phyloP scores from a whole-genome alignment of 2,113 vertebrate species.

The Butorides virescens region DNA sequence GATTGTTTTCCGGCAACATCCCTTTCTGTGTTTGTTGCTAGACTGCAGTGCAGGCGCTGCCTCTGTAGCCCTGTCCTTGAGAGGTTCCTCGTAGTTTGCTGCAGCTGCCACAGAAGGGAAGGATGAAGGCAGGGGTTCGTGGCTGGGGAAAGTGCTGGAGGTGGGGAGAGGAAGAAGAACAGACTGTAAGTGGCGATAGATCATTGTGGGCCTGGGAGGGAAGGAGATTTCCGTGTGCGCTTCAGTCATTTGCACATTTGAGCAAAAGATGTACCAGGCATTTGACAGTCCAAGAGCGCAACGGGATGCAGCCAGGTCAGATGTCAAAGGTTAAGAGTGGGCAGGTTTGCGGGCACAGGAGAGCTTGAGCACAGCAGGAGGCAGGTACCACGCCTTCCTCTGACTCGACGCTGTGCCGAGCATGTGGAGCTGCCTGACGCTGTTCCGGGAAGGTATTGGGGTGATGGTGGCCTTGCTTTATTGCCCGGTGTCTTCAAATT shows the following conservation, averaged over 20 bases:
- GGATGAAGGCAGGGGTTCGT: not conserved
- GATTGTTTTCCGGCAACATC: not conserved
- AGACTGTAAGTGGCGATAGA: not conserved
- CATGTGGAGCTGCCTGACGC: fast-evolving
- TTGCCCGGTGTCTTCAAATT: fast-evolving
- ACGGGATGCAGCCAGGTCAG: not conserved
- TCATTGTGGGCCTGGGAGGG: not conserved
- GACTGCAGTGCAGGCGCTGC: not conserved
- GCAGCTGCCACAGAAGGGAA: not conserved
- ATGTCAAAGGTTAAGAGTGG: not conserved
- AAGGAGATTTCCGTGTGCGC: not conserved
- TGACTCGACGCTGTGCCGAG: fast-evolving
- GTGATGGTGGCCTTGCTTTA: not conserved
- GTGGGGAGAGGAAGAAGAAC: not conserved
- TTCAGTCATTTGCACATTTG: not conserved
- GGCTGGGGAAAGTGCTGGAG: not conserved
- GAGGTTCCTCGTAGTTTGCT: not conserved
- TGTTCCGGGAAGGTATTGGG: not conserved
- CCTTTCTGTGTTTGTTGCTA: not conserved
- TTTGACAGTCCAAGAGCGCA: fast-evolving
- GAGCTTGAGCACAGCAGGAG: not conserved
- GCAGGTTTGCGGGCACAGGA: not conserved
- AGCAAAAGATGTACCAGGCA: not conserved
- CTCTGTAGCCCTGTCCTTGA: not conserved
- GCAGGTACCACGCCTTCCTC: not conserved